Percentiles rank a stretch among this genome's conserved stretches.
phyloP scores from a whole-genome alignment of 2,113 vertebrate genomes.

The Colinus virginianus region DNA sequence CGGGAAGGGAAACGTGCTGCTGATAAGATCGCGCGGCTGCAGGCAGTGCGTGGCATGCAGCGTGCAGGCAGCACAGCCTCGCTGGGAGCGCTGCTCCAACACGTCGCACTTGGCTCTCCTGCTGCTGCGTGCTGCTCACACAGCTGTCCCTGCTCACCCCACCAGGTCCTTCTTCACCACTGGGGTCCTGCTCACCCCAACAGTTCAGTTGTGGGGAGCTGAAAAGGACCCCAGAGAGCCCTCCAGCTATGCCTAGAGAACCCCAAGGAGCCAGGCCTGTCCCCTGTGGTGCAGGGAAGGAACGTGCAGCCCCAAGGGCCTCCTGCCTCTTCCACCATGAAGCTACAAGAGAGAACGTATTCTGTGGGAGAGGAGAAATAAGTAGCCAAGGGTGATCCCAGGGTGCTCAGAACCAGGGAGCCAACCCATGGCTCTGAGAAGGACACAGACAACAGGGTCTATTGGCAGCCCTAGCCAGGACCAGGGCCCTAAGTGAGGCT shows the following conservation, averaged over 20 bases:
- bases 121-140: neutral
- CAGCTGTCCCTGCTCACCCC: neutral
- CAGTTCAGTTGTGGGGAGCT: neutral
- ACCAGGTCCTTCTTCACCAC: fast-evolving
- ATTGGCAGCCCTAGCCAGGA: neutral
- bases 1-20: neutral
- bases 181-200: neutral
- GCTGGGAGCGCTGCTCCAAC: neutral
- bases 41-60: fast-evolving
- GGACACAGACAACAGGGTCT: neutral
- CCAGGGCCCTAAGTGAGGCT: neutral
- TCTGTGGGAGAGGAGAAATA: neutral
- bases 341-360: neutral
- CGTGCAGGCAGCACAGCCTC: neutral
- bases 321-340: neutral
- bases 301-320: neutral
- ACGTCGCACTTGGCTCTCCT: neutral
- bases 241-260: neutral
- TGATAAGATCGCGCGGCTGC: neutral
- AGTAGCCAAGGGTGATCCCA: neutral
- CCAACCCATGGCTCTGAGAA: neutral
- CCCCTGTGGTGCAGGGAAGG: neutral
- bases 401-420: neutral
- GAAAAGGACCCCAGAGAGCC: neutral
- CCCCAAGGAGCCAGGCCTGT: neutral